phyloP scores from a whole-genome alignment of 2,797 vertebrate genomes.

The Octomys mimax region DNA sequence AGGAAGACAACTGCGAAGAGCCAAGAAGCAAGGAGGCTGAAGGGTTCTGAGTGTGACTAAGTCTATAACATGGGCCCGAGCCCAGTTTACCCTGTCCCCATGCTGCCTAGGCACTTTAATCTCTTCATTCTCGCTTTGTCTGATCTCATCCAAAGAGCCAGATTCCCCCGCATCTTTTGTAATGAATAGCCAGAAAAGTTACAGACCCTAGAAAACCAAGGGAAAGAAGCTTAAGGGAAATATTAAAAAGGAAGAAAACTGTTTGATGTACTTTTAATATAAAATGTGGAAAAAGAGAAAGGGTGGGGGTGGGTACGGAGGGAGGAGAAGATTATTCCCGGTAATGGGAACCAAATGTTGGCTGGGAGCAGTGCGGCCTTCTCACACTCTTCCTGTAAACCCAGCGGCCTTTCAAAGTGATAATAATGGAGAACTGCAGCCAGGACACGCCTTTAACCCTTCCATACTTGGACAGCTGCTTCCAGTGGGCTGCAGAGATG shows the following conservation, averaged over 20 bases:
- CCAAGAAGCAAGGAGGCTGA: background rate
- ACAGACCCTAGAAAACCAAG: constrained; percentile 72
- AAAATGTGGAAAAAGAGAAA: constrained; percentile 81
- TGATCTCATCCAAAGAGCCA: constrained; percentile 73
- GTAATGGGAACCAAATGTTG: constrained; percentile 95
- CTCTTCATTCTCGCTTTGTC: constrained; percentile 65
- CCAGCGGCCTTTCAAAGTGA: constrained; percentile 85
- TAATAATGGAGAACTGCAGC: constrained; percentile 60
- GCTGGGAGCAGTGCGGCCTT: constrained; percentile 81
- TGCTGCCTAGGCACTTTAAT: constrained; percentile 57
- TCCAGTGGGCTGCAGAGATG: background rate
- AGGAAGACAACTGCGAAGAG: background rate
- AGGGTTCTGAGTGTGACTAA: background rate
- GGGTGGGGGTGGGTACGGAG: constrained; percentile 85
- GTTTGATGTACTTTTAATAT: constrained; percentile 89
- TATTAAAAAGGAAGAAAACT: constrained; percentile 86
- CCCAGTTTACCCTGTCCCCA: background rate
- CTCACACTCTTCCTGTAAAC: constrained; percentile 88
- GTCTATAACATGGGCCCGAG: background rate
- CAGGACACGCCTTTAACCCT: constrained; percentile 86
- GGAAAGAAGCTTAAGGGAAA: constrained; percentile 87
- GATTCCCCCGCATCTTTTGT: background rate
- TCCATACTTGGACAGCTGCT: constrained; percentile 62
- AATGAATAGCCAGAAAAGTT: constrained; percentile 79
- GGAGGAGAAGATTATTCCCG: constrained; percentile 88